Evolutionary conservation across 2,888 invertebrate species (phyloP), one percentile per base, ranked within the genome.

Genomic region (Barypeithes pellucidus): DNA sequence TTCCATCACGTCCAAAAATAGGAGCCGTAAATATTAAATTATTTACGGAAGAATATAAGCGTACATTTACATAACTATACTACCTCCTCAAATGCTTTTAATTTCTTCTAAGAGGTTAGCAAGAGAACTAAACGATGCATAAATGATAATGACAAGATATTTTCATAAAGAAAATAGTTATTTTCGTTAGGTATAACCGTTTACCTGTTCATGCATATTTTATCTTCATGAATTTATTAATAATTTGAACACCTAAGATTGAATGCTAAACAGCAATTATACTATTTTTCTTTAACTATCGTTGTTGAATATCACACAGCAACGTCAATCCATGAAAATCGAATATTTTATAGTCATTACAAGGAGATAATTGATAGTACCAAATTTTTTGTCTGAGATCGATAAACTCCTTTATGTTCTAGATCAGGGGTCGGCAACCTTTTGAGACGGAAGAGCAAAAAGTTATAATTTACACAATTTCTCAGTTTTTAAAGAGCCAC

Each of bases 121-220:
- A 47, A 20, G 54, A 33, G 14, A 11, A 33, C 33, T 33, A n/a
- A 59, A 39, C 7, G 47, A 52, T n/a, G 41, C 36, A 36, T 33
- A 57, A 57, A 33, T 57, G 57, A 18, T 47, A 47, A 57, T 57
- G 1, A 3, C 11, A 14, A 57, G 8, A 20, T 12, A 45, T 63
- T 43, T 65, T 24, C 41, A 3, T 22, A 20, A 20, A 41, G 24
- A 47, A 47, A 47, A 47, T n/a, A 20, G 20, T 22, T 12, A 20
- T 22, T 47, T 47, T 47, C 22, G 22, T 47, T 22, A 22, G 66
- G 14, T 18, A 16, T 43, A 45, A 29, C 14, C 36, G 33, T 57
- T 70, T 57, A 62, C 70, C 63, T 70, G 70, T 57, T 65, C 65
- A 65, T 70, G 70, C 63, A 70, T 70, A 70, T 70, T 70, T 63